These are phyloP conservation scores for Riptortus pedestris DNA, from an alignment of 1,140 invertebrate genomes.

Conservation along the genomic window DNA sequence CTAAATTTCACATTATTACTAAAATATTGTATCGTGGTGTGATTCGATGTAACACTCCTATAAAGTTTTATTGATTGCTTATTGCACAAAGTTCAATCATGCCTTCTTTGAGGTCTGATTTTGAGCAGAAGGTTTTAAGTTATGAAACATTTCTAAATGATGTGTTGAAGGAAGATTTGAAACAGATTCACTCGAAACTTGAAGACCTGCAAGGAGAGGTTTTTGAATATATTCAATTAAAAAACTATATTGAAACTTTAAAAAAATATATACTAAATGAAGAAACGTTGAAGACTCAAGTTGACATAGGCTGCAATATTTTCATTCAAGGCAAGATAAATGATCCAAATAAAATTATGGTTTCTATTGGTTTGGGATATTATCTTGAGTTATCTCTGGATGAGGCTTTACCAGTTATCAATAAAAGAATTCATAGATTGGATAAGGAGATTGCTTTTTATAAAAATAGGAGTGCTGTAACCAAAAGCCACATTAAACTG, in stretches of 20 bases:
- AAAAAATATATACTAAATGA: slow-evolving; percentile 41
- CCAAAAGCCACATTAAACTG: slow-evolving; percentile 70
- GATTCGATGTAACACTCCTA: too few relatives aligned
- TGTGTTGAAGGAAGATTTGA: slow-evolving; percentile 52
- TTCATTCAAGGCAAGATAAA: slow-evolving; percentile 59
- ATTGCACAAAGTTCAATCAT: too few relatives aligned
- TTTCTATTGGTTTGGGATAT: slow-evolving; percentile 64
- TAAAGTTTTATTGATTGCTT: too few relatives aligned
- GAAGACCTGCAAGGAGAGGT: slow-evolving; percentile 54
- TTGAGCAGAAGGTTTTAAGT: slow-evolving; percentile 36
- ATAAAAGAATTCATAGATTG: slow-evolving; percentile 54
- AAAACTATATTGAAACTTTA: slow-evolving; percentile 47
- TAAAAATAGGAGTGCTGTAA: slow-evolving; percentile 51
- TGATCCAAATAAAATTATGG: slow-evolving; percentile 53
- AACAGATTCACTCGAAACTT: slow-evolving; percentile 46
- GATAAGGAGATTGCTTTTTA: slow-evolving; percentile 51
- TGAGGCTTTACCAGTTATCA: slow-evolving; percentile 59
- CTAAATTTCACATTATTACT: too few relatives aligned
- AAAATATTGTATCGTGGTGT: too few relatives aligned
- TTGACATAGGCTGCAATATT: slow-evolving; percentile 66
- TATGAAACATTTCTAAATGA: slow-evolving; percentile 55
- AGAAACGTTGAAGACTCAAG: slow-evolving; percentile 61
- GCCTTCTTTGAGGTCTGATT: too few relatives aligned
- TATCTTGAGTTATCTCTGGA: slow-evolving; percentile 60
- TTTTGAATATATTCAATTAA: slow-evolving; percentile 61